Evolutionary conservation across 2,888 invertebrate genomes (phyloP), one percentile per base, ranked within the genome.

Genomic region (Heteromurus nitidus): DNA sequence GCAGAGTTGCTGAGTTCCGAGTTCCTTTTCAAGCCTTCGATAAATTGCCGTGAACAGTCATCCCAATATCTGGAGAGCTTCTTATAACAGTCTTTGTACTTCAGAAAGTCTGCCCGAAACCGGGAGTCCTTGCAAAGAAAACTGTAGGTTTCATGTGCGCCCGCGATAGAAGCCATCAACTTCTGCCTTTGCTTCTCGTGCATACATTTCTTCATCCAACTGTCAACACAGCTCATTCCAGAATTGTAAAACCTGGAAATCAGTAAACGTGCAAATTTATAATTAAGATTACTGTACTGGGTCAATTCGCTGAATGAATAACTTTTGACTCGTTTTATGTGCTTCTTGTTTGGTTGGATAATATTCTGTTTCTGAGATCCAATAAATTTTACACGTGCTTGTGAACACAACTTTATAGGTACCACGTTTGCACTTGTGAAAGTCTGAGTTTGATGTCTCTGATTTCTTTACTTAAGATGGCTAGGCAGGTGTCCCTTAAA

Each of bases 141-240:
- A 5, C 81, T 80, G 42, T 77, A 85, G 47, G 74, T 82, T 53
- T 84, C 84, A 36, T 84, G 81, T 7, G 84, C 84, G 47, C 84
- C 84, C 3, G 44, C 69, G n/a, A 79, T 76, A 16, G 83, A 83
- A 24, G 55, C 47, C 60, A 36, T 82, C 60, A 85, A 22, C 28
- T 55, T 62, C 28, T 65, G 72, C 67, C 68, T 73, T 1, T 68
- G 53, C 31, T 36, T 65, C 42, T 77, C 70, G 20, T 42, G 64
- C 22, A 85, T 68, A 67, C 85, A 85, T 24, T 28, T 70, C 13
- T 64, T 81, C 3, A 73, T 74, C 83, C 83, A 85, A 18, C 22
- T 36, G 74, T 83, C 83, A 36, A 85, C 68, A 36, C 85, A 85
- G 47, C 16, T 62, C 65, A 85, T 83, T 47, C 85, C 85, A 7